Conservation (phyloP, 2,888 invertebrate species). For the Athalia rosae region DNA sequence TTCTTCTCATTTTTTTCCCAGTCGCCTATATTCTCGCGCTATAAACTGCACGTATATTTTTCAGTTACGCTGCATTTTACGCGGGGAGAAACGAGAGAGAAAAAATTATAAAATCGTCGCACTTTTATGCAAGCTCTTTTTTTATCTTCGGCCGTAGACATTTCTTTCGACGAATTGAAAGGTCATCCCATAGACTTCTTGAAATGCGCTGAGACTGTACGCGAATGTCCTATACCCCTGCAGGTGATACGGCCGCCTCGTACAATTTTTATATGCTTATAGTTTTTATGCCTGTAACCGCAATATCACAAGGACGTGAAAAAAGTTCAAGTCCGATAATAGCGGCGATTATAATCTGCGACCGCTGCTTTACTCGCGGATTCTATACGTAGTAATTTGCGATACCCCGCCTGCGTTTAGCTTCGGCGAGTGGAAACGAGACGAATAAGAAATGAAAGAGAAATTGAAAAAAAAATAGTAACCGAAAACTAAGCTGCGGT, state of each 20-base stretch:
- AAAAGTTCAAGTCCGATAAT: conserved; percentile 23
- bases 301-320: conserved; percentile 48
- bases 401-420: neutral
- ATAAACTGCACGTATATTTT: no score
- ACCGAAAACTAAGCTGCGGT: no score
- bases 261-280: conserved; percentile 31
- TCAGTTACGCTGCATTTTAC: neutral
- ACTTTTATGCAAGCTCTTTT: neutral
- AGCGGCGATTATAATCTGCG: conserved; percentile 21
- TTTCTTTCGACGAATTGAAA: conserved; percentile 34
- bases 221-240: no score
- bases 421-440: neutral
- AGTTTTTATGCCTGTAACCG: conserved; percentile 47
- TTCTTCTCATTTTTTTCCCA: no score
- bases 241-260: neutral
- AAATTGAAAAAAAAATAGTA: neutral
- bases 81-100: conserved; percentile 1
- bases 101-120: conserved; percentile 35
- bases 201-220: neutral
- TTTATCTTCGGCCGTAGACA: neutral
- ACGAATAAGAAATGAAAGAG: neutral
- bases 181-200: conserved; percentile 23
- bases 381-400: conserved; percentile 27
- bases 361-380: conserved; percentile 3
- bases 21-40: no score